A percentile compares a stretch with the other conserved stretches of the same genome.
Conservation (phyloP, 2,113 vertebrate genomes). For the Neolamprologus longior region DNA sequence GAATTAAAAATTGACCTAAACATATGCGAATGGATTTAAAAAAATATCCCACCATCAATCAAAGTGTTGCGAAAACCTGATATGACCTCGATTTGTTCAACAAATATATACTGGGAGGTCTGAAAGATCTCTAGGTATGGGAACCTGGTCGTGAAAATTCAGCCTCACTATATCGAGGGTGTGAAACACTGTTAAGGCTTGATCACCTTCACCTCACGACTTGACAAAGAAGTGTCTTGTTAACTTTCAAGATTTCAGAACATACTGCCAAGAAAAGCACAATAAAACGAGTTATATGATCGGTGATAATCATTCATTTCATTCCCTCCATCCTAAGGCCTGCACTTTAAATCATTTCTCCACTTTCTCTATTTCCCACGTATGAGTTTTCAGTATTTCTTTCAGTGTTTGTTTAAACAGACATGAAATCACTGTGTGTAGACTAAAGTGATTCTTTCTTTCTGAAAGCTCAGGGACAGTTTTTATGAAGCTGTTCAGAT, state of each 20-base stretch:
- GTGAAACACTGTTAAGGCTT: not conserved
- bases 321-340: not conserved
- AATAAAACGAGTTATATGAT: not conserved
- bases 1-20: not conserved
- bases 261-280: not conserved
- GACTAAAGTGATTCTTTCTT: not conserved
- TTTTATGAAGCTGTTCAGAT: not conserved
- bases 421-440: not conserved
- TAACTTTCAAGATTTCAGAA: not conserved
- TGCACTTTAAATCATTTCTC: not conserved
- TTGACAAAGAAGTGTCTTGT: not conserved
- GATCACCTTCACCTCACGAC: not conserved
- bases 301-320: not conserved
- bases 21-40: rapidly evolving
- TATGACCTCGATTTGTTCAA: not conserved
- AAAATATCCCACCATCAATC: not conserved
- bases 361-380: not conserved
- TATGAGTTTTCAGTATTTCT: not conserved
- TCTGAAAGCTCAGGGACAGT: not conserved
- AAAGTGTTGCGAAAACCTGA: not conserved
- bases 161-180: not conserved
- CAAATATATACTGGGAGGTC: not conserved
- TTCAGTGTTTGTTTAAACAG: not conserved
- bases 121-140: not conserved
- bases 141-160: not conserved